Evolutionary conservation across 2,888 invertebrate genomes (phyloP), one percentile per base, ranked within the genome.

Genomic region (Hipparchia sbordonii): DNA sequence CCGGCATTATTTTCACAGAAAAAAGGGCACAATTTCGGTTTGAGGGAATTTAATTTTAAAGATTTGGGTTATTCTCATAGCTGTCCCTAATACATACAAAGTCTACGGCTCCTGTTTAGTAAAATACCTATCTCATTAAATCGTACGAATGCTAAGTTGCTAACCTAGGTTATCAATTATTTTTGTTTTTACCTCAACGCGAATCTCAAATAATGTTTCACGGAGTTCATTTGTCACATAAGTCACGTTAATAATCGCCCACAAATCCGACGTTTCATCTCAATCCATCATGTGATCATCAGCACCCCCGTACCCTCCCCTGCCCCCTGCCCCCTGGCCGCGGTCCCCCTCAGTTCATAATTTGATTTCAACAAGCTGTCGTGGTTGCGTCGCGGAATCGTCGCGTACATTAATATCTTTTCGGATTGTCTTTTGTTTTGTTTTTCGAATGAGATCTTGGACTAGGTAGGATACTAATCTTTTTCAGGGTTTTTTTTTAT

Each of bases 291-390:
- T 59, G 68, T 48, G 59, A 68, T 68, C 68, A 68, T 68, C 68
- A 67, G 13, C 67, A 9, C 57, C 67, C 67, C n/a, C n/a, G 54
- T 54, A 5, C 54, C 54, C 54, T 4, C 67, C 59, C 65, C 52
- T 10, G 51, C 10, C 13, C 13, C 56, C 13, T 2, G n/a, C 48
- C 48, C 57, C 23, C 52, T 33, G 23, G 0, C 68, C 59, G 69
- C 71, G 52, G 77, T 73, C 72, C 74, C 76, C 77, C 77, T 72
- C 77, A 79, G 79, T 84, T 84, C 85, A 87, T 89, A 88, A 89
- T 89, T 88, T 85, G 87, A 89, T 89, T 88, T 85, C 83, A 84
- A 87, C 88, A 87, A 87, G 88, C 89, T 87, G 89, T 85, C 86
- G 81, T 82, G 76, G 74, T 77, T 76, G 54, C 65, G 70, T 63